A percentile compares a stretch with the other conserved stretches of the same genome.
These are phyloP conservation scores for Agapostemon virescens DNA, from an alignment of 2,888 invertebrate genomes.

Conservation along the genomic window DNA sequence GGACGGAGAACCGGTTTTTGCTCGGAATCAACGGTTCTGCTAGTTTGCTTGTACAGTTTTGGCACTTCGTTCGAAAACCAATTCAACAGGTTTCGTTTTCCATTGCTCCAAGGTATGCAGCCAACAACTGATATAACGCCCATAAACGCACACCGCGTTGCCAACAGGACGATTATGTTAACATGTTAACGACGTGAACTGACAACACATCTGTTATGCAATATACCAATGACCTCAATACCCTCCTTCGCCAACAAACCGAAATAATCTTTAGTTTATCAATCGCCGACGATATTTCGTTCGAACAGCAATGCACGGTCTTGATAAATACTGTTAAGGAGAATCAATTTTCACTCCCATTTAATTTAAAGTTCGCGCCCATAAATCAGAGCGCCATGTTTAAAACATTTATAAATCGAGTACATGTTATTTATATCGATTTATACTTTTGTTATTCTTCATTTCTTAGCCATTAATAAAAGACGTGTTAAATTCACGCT, in stretches of 20 bases:
- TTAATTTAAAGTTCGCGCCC: too few relatives aligned
- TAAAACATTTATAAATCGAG: too few relatives aligned
- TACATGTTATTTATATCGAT: too few relatives aligned
- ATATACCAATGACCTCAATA: background rate
- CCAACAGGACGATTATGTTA: background rate
- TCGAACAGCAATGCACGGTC: background rate
- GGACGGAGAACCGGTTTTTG: background rate
- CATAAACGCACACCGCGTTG: background rate
- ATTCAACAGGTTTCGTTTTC: constrained; percentile 5
- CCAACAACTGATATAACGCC: background rate
- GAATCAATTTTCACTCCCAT: too few relatives aligned
- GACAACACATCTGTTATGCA: background rate
- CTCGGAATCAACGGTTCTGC: background rate
- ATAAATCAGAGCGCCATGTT: too few relatives aligned
- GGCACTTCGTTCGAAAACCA: background rate
- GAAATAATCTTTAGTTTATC: background rate
- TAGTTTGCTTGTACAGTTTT: background rate
- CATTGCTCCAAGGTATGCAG: background rate
- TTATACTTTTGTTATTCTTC: too few relatives aligned
- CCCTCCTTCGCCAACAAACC: background rate
- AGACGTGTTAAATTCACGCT: too few relatives aligned
- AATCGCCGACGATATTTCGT: background rate
- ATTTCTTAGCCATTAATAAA: too few relatives aligned
- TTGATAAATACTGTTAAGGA: background rate
- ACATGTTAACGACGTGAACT: background rate